Evolutionary conservation across 2,113 vertebrate genomes (phyloP), one percentile per base, ranked within the genome.

Genomic region (Rafetus swinhoei): DNA sequence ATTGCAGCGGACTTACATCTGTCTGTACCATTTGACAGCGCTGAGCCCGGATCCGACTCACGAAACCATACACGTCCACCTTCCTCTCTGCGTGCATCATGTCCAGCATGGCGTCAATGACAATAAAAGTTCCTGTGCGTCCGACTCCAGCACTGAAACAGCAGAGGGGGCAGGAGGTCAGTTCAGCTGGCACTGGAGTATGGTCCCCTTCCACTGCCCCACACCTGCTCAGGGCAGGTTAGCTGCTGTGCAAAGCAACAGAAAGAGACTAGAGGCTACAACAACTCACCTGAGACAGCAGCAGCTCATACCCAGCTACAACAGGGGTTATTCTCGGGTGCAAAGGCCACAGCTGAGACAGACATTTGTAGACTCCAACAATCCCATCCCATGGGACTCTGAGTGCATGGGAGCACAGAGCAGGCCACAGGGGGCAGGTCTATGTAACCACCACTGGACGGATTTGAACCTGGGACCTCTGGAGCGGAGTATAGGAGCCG

Each of bases 11-110:
- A 98, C 99, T 98, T 91, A 99, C 99, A 53, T 99, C 99, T 6
- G 99, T 99, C 96, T 99, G 99, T 89, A 99, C 99, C 99, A 99
- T 99, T 98, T 99, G 99, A 98, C 99, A 99, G 96, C 99, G 99
- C 96, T 99, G 99, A 29, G 99, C 99, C 86, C 99, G 97, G 97
- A 99, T 99, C 27, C 99, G 98, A 88, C 99, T 99, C 85, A 99
- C 99, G 6, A 99, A 99, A 81, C 99, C 99, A 19, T 99, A 99
- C 24, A 99, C 99, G 0, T 99, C 99, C 94, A 99, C 99, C 97
- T 99, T 99, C 96, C 98, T 98, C 97, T 99, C 99, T 0, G 98
- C 90, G 1, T 98, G 98, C 99, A 99, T 99, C 99, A 99, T 99
- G 98, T 99, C 99, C 98, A 99, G 97, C 99, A 99, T 99, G 97